Evolutionary conservation across 1,140 invertebrate genomes (phyloP), one percentile per base, ranked within the genome.

Genomic region (Teleogryllus occipitalis): DNA sequence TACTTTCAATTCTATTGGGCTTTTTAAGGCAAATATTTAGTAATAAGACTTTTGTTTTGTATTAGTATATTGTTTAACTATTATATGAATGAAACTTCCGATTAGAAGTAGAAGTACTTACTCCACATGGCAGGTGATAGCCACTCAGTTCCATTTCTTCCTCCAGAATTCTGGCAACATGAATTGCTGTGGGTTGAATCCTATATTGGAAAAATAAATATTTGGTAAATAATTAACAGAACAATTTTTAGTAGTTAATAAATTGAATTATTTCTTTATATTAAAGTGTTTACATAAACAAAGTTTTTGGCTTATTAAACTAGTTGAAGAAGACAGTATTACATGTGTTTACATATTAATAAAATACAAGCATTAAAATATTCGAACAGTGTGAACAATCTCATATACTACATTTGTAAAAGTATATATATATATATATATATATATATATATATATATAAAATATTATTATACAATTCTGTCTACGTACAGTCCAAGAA

Each of bases 141-240:
- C 92, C 95, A 54, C 89, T 91, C 7, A 98, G 86, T 72, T 91
- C 89, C 83, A 95, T 88, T 39, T 96, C 91, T 80, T 91, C 87
- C 78, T 96, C 93, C 14, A 95, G 84, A 47, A 97, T 91, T 82
- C 97, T 88, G 0, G 93, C 93, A 54, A 97, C 88, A 82, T 93
- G 94, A 7, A 95, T 92, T 5, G 95, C 93, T 18, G 95, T 96
- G 3, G 96, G 96, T 74, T 93, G 87, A 48, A 98, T 84, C 82
- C 94, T 88, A 80, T n/a, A 82, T 82, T 46, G 79, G 72, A 81
- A 77, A 80, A 54, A 10, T 47, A 6, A 77, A 7, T 8, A 7
- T 48, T 48, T n/a, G 47, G 7, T 76, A 47, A 39, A 21, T 10
- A 8, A 72, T 72, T 72, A 46, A 7, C 0, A 39, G 75, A 18